Evolutionary conservation across 2,888 invertebrate genomes (phyloP).

Genomic region (Formica aserva): DNA sequence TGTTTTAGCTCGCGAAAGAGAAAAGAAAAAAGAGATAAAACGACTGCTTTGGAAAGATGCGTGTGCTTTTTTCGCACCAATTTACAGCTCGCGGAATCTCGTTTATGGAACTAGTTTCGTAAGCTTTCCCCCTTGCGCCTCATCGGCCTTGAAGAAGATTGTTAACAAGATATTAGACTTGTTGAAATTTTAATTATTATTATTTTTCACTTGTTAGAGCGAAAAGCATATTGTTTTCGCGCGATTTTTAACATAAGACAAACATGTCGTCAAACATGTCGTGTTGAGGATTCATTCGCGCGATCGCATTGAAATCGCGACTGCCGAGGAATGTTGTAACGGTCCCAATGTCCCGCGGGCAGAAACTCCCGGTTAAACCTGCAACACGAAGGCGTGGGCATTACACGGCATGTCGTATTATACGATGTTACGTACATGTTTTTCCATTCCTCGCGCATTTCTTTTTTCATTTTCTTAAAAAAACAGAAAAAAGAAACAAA

Average conservation of each 20-base stretch:
- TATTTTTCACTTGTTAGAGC: background rate
- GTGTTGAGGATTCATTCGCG: conserved; percentile 60
- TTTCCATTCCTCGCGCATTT: too few relatives aligned
- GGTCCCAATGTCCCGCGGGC: conserved; percentile 78
- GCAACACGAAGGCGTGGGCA: conserved; percentile 25
- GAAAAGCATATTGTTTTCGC: background rate
- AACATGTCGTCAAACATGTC: background rate
- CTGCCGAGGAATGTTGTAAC: conserved; percentile 80
- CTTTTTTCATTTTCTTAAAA: background rate
- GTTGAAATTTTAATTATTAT: background rate
- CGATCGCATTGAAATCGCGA: conserved; percentile 71
- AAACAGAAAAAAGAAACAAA: too few relatives aligned
- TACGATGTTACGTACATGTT: background rate
- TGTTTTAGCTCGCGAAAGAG: conserved; percentile 40
- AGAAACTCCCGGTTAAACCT: conserved; percentile 62
- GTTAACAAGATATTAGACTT: background rate
- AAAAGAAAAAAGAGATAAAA: conserved; percentile 33
- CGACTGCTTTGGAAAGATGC: conserved; percentile 30
- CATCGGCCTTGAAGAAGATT: conserved; percentile 26
- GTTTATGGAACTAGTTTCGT: conserved; percentile 46
- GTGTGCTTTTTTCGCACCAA: conserved; percentile 52
- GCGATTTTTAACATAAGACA: background rate
- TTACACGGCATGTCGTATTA: background rate
- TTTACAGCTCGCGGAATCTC: conserved; percentile 66
- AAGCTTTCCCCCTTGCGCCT: background rate